Evolutionary conservation across 2,113 vertebrate genomes (phyloP).

Genomic region (Sebastes schlegelii): DNA sequence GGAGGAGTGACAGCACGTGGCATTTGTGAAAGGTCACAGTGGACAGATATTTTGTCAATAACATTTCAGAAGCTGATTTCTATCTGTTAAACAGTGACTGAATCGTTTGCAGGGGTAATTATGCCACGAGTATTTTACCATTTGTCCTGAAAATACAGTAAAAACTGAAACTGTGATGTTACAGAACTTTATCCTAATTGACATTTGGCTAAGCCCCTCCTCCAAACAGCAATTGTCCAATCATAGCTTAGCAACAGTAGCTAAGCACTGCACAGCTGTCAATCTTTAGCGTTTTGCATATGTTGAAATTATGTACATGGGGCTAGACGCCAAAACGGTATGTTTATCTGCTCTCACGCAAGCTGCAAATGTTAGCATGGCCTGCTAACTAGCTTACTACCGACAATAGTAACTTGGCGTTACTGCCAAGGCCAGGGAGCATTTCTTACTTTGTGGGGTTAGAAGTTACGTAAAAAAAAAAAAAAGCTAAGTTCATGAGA

Average conservation of each 20-base stretch:
- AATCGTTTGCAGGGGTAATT: background rate
- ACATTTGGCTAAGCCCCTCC: background rate
- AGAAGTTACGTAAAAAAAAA: background rate
- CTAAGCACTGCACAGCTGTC: background rate
- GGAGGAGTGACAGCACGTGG: background rate
- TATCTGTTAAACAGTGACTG: background rate
- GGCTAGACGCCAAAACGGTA: background rate
- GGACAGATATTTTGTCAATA: slow-evolving; percentile 3
- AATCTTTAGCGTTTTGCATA: background rate
- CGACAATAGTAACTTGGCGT: background rate
- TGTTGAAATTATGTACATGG: background rate
- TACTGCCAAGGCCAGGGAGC: background rate
- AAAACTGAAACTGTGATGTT: background rate
- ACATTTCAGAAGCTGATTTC: slow-evolving; percentile 2
- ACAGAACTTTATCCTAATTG: background rate
- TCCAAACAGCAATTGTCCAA: background rate
- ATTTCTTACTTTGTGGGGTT: background rate
- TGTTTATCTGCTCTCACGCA: background rate
- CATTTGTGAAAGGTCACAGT: slow-evolving; percentile 32
- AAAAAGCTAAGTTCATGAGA: background rate
- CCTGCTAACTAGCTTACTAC: background rate
- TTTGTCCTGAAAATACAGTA: background rate
- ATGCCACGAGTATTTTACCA: background rate
- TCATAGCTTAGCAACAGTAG: background rate
- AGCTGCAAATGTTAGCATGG: background rate